These are phyloP conservation scores for Percina caprodes DNA, from an alignment of 2,113 vertebrate species.

Conservation along the genomic window DNA sequence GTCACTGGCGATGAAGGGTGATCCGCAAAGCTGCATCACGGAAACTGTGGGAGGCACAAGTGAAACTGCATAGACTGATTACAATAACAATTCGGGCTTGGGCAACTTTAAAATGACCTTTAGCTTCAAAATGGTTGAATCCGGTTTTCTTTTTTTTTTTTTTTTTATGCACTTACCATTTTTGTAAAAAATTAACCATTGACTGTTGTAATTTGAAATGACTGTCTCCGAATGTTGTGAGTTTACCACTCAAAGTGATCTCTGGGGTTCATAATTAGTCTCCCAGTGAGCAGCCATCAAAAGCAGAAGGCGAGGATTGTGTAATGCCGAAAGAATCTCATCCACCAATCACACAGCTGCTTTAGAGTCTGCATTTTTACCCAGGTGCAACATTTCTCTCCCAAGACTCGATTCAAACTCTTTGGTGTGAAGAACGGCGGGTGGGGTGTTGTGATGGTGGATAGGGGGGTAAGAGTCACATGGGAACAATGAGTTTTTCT, in stretches of 20 bases:
- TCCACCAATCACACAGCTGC: conserved; percentile 49
- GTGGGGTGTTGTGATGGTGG: neutral
- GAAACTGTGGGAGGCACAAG: neutral
- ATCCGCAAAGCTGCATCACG: neutral
- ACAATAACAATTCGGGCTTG: neutral
- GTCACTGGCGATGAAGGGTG: conserved; percentile 13
- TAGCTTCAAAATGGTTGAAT: neutral
- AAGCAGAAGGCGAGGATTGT: conserved; percentile 65
- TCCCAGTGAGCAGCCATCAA: conserved; percentile 71
- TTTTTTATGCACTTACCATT: too few relatives aligned
- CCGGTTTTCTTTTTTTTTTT: neutral
- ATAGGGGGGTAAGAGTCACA: neutral
- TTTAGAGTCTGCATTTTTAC: conserved; percentile 44
- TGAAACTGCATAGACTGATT: neutral
- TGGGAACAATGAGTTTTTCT: conserved; percentile 18
- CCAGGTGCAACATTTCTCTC: conserved; percentile 46
- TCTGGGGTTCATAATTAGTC: conserved; percentile 74
- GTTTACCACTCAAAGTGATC: conserved; percentile 69
- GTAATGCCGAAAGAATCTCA: conserved; percentile 70
- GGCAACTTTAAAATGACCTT: conserved; percentile 10
- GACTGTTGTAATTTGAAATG: conserved; percentile 45
- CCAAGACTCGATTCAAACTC: conserved; percentile 42
- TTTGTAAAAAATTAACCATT: conserved; percentile 33
- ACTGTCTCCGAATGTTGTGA: conserved; percentile 43
- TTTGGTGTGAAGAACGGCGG: conserved; percentile 26